Evolutionary conservation across 2,113 vertebrate species (phyloP).

Genomic region (Macrotis lagotis): DNA sequence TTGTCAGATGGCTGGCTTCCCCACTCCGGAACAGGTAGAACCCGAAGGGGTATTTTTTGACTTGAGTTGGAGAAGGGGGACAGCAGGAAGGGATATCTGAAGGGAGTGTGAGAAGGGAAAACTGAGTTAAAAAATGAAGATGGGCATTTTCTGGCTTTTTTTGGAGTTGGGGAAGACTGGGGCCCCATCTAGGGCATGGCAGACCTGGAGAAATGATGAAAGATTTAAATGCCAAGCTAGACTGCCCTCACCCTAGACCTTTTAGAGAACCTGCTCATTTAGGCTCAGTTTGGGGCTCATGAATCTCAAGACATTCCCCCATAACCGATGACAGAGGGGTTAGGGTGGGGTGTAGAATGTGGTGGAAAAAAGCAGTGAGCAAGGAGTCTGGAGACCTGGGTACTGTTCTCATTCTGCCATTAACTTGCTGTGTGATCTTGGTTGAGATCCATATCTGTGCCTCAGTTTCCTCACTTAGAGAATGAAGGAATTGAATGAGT

Average conservation of each 20-base stretch:
- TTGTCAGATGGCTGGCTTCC: background rate
- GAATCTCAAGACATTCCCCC: background rate
- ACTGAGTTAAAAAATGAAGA: background rate
- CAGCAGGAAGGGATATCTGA: background rate
- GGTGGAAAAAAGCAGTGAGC: background rate
- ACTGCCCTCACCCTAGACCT: background rate
- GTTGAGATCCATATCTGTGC: background rate
- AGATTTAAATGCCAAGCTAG: background rate
- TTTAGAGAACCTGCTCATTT: background rate
- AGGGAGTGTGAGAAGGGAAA: background rate
- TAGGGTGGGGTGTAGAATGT: accelerated
- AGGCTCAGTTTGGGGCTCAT: background rate
- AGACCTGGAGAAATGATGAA: background rate
- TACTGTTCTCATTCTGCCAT: background rate
- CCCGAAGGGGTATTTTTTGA: background rate
- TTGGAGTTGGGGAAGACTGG: background rate
- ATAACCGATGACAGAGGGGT: background rate
- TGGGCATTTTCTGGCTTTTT: background rate
- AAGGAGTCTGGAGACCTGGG: background rate
- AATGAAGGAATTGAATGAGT: accelerated
- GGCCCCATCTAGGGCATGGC: background rate
- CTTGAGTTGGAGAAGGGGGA: background rate
- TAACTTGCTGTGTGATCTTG: background rate
- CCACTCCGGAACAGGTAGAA: background rate
- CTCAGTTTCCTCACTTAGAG: background rate